Conservation (phyloP, 2,797 vertebrate species). For the Liparis tanakae region DNA sequence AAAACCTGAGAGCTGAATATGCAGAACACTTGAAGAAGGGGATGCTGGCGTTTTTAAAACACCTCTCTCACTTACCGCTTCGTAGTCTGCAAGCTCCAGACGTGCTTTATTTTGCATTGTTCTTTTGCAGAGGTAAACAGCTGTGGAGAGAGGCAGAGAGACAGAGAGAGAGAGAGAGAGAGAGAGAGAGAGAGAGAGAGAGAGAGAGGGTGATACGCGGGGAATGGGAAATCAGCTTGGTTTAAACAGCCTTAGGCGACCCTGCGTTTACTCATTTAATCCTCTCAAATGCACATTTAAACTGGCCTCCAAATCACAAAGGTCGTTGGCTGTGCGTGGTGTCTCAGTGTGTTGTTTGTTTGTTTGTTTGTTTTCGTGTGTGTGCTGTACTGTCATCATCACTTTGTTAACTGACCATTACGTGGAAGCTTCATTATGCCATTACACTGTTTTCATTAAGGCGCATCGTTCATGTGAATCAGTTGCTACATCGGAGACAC, state of each 20-base stretch:
- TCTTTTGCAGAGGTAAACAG: conserved; percentile 99
- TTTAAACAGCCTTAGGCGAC: conserved; percentile 76
- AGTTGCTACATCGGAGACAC: conserved; percentile 47
- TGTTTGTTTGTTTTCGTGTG: background rate
- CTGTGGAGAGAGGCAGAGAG: conserved; percentile 79
- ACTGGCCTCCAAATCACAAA: conserved; percentile 66
- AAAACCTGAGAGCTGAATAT: conserved; percentile 1
- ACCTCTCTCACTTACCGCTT: conserved; percentile 89
- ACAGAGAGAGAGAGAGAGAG: conserved; percentile 30
- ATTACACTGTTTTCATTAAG: conserved; percentile 75
- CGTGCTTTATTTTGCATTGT: conserved; percentile 99
- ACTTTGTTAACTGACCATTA: conserved; percentile 70
- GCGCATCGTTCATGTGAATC: conserved; percentile 64
- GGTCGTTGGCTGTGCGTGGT: conserved; percentile 51
- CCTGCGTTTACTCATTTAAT: conserved; percentile 70
- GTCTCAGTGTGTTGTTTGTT: conserved; percentile 20
- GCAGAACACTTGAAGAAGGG: conserved; percentile 31
- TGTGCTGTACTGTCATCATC: conserved; percentile 39
- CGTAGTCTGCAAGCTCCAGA: conserved; percentile 96
- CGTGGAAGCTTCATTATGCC: conserved; percentile 66
- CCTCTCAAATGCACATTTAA: conserved; percentile 76
- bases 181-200: conserved; percentile 57
- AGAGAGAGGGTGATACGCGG: conserved; percentile 45
- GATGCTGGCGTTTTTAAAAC: conserved; percentile 35
- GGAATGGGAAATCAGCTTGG: conserved; percentile 44